A percentile compares a stretch with the other conserved stretches of the same genome.
phyloP scores from a whole-genome alignment of 2,797 vertebrate genomes.

The Microctenopoma lineatum region DNA sequence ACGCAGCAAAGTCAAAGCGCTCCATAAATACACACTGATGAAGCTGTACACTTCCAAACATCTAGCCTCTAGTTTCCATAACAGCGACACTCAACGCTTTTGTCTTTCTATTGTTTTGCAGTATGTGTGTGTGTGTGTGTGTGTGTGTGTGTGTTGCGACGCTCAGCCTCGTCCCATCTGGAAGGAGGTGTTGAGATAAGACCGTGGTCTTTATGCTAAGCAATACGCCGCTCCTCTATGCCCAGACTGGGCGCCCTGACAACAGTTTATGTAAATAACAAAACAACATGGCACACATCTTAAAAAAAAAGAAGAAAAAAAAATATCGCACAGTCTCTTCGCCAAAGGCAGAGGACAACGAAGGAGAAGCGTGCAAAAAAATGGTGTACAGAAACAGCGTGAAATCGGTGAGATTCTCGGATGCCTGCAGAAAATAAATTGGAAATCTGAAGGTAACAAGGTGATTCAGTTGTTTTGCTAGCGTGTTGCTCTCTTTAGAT shows the following conservation, averaged over 20 bases:
- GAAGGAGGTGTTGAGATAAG: slow-evolving; percentile 80
- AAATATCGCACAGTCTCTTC: neutral
- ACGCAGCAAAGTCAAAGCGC: slow-evolving; percentile 19
- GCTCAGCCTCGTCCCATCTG: slow-evolving; percentile 73
- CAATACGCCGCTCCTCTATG: slow-evolving; percentile 68
- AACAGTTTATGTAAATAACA: slow-evolving; percentile 85
- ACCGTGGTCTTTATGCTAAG: slow-evolving; percentile 83
- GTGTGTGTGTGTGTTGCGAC: slow-evolving; percentile 32
- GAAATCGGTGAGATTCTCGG: slow-evolving; percentile 21
- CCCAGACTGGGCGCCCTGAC: slow-evolving; percentile 79
- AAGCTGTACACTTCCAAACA: slow-evolving; percentile 20
- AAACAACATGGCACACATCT: slow-evolving; percentile 65
- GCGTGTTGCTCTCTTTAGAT: slow-evolving; percentile 2
- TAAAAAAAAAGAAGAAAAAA: slow-evolving; percentile 1
- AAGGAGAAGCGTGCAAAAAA: slow-evolving; percentile 8
- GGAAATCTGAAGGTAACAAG: slow-evolving; percentile 31
- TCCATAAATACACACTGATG: slow-evolving; percentile 9
- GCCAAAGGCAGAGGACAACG: slow-evolving; percentile 33
- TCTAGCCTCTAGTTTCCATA: slow-evolving; percentile 35
- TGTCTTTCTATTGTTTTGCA: slow-evolving; percentile 62
- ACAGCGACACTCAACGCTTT: slow-evolving; percentile 48
- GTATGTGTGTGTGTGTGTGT: slow-evolving; percentile 9
- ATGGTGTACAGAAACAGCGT: neutral
- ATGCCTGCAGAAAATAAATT: slow-evolving; percentile 19
- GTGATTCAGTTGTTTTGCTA: slow-evolving; percentile 16